These are phyloP conservation scores for Dinomys branickii DNA, from an alignment of 2,113 vertebrate species.

Conservation along the genomic window DNA sequence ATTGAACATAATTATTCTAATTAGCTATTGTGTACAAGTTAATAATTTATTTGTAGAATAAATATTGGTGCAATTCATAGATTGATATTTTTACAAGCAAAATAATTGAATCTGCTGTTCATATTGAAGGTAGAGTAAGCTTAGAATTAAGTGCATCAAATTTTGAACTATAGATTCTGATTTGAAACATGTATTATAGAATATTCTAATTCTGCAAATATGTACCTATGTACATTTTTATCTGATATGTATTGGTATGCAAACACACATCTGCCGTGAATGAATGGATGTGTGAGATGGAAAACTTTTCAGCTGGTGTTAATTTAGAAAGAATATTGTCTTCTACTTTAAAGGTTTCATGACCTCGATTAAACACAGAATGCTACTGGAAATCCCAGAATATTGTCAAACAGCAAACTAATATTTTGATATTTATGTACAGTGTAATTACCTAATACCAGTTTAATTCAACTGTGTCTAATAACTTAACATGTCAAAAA, in stretches of 20 bases:
- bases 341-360: neutral
- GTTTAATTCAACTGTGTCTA: neutral
- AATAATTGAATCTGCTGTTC: neutral
- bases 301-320: conserved; percentile 15
- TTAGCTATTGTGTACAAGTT: neutral
- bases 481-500: neutral
- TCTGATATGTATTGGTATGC: neutral
- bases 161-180: neutral
- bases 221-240: neutral
- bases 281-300: neutral
- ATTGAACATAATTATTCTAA: neutral
- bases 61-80: neutral
- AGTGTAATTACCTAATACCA: conserved; percentile 8
- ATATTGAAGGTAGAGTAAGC: neutral
- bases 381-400: neutral
- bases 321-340: neutral
- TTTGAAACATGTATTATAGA: neutral
- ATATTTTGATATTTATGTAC: neutral
- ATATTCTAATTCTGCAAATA: conserved; percentile 12
- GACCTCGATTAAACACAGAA: neutral
- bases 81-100: conserved; percentile 6
- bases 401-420: conserved; percentile 31
- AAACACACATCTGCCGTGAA: neutral
- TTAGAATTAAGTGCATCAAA: neutral
- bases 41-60: conserved; percentile 43